Base-by-base conservation (phyloP, 2,888 invertebrate genomes). In the Automeris io region DNA sequence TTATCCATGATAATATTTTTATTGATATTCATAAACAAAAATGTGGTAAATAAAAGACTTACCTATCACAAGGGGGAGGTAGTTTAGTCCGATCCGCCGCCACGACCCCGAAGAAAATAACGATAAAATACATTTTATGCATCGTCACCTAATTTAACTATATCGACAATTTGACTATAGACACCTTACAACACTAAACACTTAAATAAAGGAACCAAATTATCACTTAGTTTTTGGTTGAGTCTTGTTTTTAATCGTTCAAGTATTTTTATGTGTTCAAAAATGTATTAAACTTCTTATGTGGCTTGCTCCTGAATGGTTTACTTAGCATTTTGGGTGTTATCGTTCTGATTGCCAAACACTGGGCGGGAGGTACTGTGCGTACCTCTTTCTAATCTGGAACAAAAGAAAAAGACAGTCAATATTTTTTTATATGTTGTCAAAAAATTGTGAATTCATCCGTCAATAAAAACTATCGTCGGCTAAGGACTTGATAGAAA, bases 21-120 rank as follows among this genome's bases (percentile, higher is more conserved):
- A n/a, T n/a, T n/a, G n/a, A n/a, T n/a, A n/a, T n/a, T n/a, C n/a
- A n/a, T n/a, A n/a, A n/a, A n/a, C n/a, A n/a, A n/a, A n/a, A n/a
- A n/a, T n/a, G n/a, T n/a, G n/a, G n/a, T n/a, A n/a, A n/a, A n/a
- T n/a, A 13, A 22, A 24, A 9, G 34, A 68, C 85, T 87, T 57
- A 89, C 89, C 89, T 89, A 63, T 72, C 73, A 70, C 89, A 89
- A 33, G 88, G 82, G 11, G 88, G 89, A 36, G 88, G 88, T 45
- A 87, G 60, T 18, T 63, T 63, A 43, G 67, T 79, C 57, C 85
- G 64, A 49, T 87, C 85, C 5, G 77, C 71, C 2, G 57, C 67
- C 39, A 68, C 76, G 36, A 58, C 65, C 36, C 61, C 70, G 45
- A 78, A 39, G 44, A 75, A 45, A 37, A 71, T 51, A 42, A 53